Conservation (phyloP, 2,797 vertebrate species). For the Poeciliopsis infans region DNA sequence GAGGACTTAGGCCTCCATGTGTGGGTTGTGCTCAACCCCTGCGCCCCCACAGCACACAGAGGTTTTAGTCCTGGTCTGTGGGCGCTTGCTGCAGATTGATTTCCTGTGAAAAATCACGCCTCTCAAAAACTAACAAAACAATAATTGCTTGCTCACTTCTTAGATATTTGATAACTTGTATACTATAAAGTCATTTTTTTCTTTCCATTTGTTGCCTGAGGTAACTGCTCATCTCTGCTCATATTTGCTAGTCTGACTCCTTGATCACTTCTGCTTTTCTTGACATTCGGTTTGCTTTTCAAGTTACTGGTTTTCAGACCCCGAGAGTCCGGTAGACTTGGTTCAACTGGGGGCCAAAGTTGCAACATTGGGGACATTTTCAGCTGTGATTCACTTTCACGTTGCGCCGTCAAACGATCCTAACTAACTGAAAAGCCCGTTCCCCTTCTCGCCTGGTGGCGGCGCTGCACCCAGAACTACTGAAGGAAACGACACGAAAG, state of each 20-base stretch:
- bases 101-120: not conserved
- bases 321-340: too few relatives aligned
- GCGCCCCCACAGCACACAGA: too few relatives aligned
- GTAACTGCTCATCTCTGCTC: not conserved
- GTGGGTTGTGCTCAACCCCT: too few relatives aligned
- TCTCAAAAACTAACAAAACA: not conserved
- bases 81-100: not conserved
- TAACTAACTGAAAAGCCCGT: too few relatives aligned
- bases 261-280: not conserved
- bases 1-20: too few relatives aligned
- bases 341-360: too few relatives aligned
- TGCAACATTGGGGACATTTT: too few relatives aligned
- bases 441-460: too few relatives aligned
- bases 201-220: not conserved
- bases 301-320: not conserved
- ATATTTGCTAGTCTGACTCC: not conserved
- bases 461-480: too few relatives aligned
- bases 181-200: not conserved
- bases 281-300: not conserved
- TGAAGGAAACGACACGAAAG: too few relatives aligned
- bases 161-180: not conserved
- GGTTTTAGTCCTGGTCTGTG: not conserved
- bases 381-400: too few relatives aligned
- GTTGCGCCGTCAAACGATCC: too few relatives aligned
- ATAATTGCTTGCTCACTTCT: not conserved